These are phyloP conservation scores for Poeciliopsis presidionis DNA, from an alignment of 2,797 vertebrate species.

Conservation along the genomic window DNA sequence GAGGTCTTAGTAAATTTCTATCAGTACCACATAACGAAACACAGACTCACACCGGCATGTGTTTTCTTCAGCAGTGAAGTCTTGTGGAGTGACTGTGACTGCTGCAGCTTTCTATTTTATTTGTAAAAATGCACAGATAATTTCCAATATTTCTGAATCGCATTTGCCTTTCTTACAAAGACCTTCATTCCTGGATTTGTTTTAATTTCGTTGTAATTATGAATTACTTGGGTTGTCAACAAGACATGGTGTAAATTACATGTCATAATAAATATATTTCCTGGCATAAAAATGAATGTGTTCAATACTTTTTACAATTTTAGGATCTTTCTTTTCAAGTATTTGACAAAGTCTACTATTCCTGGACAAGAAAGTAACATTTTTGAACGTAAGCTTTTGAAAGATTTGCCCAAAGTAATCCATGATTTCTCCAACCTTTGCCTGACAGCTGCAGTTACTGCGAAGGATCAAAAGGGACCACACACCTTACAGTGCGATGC, in stretches of 20 bases:
- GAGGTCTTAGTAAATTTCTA: background rate
- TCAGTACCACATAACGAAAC: background rate
- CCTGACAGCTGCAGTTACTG: constrained; percentile 47
- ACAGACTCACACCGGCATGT: background rate
- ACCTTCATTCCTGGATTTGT: background rate
- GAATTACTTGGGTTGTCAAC: background rate
- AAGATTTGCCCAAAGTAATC: constrained; percentile 24
- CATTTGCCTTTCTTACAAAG: background rate
- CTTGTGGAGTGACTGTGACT: background rate
- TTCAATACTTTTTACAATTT: background rate
- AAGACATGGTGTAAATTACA: background rate
- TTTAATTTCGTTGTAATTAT: background rate
- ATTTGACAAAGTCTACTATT: constrained; percentile 43
- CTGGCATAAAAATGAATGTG: background rate
- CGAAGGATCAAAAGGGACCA: constrained; percentile 62
- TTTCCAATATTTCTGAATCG: background rate
- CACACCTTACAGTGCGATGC: constrained; percentile 48
- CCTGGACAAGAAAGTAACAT: constrained; percentile 18
- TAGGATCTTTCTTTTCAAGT: constrained; percentile 7
- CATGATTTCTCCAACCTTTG: constrained; percentile 28
- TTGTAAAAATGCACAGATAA: background rate
- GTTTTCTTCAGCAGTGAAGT: background rate
- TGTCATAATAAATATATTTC: background rate
- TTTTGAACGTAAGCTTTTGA: constrained; percentile 17
- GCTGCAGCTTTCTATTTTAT: background rate